Evolutionary conservation across 2,797 vertebrate species (phyloP), one percentile per base, ranked within the genome.

Genomic region (Clangula hyemalis): DNA sequence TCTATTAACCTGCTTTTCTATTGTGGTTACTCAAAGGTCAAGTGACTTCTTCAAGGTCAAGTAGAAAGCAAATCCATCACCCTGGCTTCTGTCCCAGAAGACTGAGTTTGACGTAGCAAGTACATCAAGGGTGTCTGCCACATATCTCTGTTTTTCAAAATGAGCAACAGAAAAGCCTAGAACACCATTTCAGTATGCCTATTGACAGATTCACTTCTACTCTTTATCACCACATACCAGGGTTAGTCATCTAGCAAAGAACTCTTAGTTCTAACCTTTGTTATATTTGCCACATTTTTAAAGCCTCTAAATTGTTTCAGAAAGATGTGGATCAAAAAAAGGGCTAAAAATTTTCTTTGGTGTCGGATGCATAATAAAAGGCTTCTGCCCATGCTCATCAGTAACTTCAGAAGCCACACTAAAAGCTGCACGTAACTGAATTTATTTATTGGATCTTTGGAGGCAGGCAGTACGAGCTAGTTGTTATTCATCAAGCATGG

Each of bases 11-110:
- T 76, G 77, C 3, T 76, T 95, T 87, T 94, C 64, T 43, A 17
- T 20, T 49, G 8, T 18, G 36, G 62, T 65, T 66, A 13, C 39
- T 90, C 66, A 79, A 79, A 91, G 89, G 90, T 84, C 83, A 91
- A 94, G 47, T 68, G 60, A 73, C 47, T 82, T 73, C 47, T 73
- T 76, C 79, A 76, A 92, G 93, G 80, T 89, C 81, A 89, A 89
- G 64, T 30, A 53, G 64, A 89, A 90, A 85, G 56, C 11, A 82
- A 90, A 64, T 76, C 36, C n/a, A 87, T 82, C 43, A 17, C 34
- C 81, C 58, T 64, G 77, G 20, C 43, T 66, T 36, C 86, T 85
- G 30, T 60, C 80, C 39, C 86, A 82, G 74, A 57, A 74, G 84
- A 24, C 21, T 6, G 39, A 79, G 28, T 86, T 62, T 90, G 71